A percentile compares a stretch with the other conserved stretches of the same genome.
phyloP scores from a whole-genome alignment of 2,113 vertebrate genomes.

The Gavialis gangeticus region DNA sequence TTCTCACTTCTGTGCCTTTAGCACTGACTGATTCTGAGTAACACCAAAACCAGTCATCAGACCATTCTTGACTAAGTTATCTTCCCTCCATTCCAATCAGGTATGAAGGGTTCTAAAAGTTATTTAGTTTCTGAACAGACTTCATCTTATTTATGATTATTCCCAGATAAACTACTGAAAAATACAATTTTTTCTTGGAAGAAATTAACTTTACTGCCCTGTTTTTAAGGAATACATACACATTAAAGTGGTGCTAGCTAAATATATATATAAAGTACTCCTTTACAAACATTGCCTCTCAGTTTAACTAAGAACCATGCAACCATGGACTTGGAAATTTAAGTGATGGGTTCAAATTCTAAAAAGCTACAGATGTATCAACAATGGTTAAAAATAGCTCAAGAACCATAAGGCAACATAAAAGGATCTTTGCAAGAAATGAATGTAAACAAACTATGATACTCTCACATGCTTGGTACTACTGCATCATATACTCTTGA shows the following conservation, averaged over 20 bases:
- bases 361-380: constrained; percentile 21
- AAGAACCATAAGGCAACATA: background rate
- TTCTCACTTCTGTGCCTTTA: background rate
- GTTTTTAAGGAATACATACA: constrained; percentile 29
- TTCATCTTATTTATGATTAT: constrained; percentile 6
- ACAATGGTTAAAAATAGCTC: background rate
- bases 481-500: background rate
- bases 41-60: background rate
- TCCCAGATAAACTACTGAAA: constrained; percentile 36
- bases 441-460: background rate
- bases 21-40: background rate
- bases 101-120: constrained; percentile 28
- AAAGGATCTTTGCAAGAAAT: constrained; percentile 12
- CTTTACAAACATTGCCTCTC: constrained; percentile 21
- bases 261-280: background rate
- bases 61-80: background rate
- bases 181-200: constrained; percentile 37
- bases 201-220: constrained; percentile 18
- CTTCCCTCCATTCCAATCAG: background rate
- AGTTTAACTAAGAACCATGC: constrained; percentile 20
- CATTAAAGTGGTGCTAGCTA: background rate
- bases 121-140: constrained; percentile 24
- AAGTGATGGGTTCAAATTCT: background rate
- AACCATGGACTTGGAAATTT: constrained; percentile 30
- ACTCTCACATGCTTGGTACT: background rate